Evolutionary conservation across 2,888 invertebrate species (phyloP).

Genomic region (Lathronympha strigana): DNA sequence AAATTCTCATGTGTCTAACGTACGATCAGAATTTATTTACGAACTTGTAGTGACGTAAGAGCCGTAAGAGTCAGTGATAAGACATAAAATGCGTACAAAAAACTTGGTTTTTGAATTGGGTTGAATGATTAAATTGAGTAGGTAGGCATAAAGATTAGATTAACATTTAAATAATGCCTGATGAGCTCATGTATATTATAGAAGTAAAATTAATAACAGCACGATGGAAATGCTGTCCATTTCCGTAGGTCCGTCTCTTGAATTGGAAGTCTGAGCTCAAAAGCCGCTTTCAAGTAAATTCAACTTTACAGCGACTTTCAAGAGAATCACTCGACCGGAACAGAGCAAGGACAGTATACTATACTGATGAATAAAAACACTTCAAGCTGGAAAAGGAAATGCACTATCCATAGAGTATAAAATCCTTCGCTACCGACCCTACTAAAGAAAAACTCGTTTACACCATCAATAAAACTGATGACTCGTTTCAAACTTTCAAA

Average conservation of each 20-base stretch:
- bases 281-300: no score
- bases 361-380: no score
- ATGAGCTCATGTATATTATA: no score
- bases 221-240: no score
- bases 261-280: no score
- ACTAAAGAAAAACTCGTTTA: not conserved
- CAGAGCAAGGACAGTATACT: no score
- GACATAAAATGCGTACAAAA: not conserved
- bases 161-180: not conserved
- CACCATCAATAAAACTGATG: slow-evolving; percentile 12
- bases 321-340: no score
- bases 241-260: no score
- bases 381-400: no score
- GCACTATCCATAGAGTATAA: no score
- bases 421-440: not conserved
- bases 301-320: no score
- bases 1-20: not conserved
- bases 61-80: not conserved
- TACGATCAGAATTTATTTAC: slow-evolving; percentile 7
- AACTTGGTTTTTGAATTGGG: not conserved
- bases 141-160: not conserved
- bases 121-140: not conserved
- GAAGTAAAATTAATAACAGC: no score
- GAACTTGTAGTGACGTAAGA: not conserved
- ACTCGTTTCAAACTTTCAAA: slow-evolving; percentile 27